A percentile compares a stretch with the other conserved stretches of the same genome.
Conservation (phyloP, 2,888 invertebrate genomes). For the Acrobasis consociella region DNA sequence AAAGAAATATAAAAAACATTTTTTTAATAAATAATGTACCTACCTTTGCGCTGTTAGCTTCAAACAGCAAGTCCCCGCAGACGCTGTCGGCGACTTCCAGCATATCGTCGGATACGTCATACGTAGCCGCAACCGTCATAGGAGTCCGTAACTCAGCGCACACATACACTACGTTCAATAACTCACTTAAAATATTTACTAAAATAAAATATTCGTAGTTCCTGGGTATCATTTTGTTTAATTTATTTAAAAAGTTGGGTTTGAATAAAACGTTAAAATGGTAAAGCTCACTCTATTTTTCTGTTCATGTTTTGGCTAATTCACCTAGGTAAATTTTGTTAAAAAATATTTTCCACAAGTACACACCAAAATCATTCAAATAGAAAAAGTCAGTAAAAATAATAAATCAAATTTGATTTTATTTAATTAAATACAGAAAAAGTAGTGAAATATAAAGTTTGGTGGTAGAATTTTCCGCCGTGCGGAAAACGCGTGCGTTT, state of each 20-base stretch:
- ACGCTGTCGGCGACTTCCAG: conserved; percentile 28
- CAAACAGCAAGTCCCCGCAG: conserved; percentile 36
- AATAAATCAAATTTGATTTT: too few relatives aligned
- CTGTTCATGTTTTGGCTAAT: background rate
- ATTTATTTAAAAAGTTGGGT: background rate
- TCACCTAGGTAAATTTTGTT: background rate
- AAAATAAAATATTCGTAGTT: background rate
- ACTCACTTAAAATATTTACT: conserved; percentile 12
- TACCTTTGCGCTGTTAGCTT: background rate
- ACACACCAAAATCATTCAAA: background rate
- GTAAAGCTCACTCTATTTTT: background rate
- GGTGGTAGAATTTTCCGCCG: conserved; percentile 2
- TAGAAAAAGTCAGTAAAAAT: background rate
- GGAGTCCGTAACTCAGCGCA: background rate
- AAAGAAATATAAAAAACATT: background rate
- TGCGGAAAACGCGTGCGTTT: conserved; percentile 14
- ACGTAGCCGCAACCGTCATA: background rate
- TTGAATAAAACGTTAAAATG: background rate
- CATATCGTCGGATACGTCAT: background rate
- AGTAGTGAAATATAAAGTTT: background rate
- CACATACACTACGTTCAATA: conserved; percentile 1
- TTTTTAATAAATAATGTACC: background rate
- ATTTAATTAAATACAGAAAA: too few relatives aligned
- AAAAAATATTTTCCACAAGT: background rate
- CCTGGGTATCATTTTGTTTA: background rate